Percentiles rank a stretch among this genome's conserved stretches.
Evolutionary conservation across 2,888 invertebrate species (phyloP).

Genomic region (Drosophila paramelanica): DNA sequence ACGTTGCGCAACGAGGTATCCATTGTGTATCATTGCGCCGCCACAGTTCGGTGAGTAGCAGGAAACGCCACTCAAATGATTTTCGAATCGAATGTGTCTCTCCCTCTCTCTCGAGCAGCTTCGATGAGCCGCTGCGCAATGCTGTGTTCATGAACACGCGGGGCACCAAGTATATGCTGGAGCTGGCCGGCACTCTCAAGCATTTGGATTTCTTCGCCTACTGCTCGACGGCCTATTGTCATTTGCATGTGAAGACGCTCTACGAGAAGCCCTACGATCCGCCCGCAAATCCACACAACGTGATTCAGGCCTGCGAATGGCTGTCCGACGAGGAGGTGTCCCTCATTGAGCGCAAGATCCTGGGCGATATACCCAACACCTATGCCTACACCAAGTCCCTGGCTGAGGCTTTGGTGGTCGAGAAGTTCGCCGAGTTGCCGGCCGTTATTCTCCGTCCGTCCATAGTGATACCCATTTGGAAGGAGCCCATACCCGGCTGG

Average conservation of each 20-base stretch:
- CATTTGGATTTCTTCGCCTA: slow-evolving; percentile 89
- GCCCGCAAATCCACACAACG: slow-evolving; percentile 90
- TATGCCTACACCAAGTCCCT: slow-evolving; percentile 95
- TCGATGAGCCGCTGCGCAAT: slow-evolving; percentile 95
- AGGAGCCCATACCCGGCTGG: slow-evolving; percentile 94
- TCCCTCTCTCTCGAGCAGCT: slow-evolving; percentile 84
- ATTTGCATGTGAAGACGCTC: slow-evolving; percentile 92
- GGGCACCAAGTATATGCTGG: slow-evolving; percentile 94
- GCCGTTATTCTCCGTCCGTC: slow-evolving; percentile 93
- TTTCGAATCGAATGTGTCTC: neutral
- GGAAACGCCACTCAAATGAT: rapidly evolving
- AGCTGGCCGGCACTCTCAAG: slow-evolving; percentile 91
- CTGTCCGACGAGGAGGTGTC: slow-evolving; percentile 90
- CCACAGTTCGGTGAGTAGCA: slow-evolving; percentile 87
- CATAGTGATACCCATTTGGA: slow-evolving; percentile 95
- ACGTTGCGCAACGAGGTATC: slow-evolving; percentile 89
- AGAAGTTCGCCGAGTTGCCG: slow-evolving; percentile 91
- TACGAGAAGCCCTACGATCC: slow-evolving; percentile 95
- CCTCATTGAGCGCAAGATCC: slow-evolving; percentile 88
- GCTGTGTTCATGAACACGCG: slow-evolving; percentile 96
- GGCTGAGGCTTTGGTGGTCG: slow-evolving; percentile 93
- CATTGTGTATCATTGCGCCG: slow-evolving; percentile 94
- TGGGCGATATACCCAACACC: slow-evolving; percentile 82
- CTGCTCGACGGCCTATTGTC: slow-evolving; percentile 96
- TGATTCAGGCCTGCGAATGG: slow-evolving; percentile 92